Conservation (phyloP, 1,140 invertebrate genomes). For the Cherax quadricarinatus region DNA sequence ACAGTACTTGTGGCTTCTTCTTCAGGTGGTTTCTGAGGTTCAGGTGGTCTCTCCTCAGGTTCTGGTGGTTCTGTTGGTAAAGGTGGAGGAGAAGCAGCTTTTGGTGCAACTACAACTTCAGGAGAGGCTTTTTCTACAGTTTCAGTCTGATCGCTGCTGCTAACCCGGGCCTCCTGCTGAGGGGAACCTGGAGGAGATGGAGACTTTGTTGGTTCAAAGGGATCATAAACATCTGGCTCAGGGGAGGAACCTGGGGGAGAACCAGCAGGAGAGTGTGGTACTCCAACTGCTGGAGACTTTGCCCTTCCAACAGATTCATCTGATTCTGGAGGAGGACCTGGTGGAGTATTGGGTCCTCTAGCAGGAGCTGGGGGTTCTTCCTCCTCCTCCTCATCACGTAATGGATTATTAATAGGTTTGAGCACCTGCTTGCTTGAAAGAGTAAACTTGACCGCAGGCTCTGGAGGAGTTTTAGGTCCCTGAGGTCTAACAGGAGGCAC, state of each 20-base stretch:
- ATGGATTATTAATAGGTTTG: constrained; percentile 81
- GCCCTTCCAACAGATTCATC: constrained; percentile 65
- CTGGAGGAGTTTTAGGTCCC: constrained; percentile 86
- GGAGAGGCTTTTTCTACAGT: constrained; percentile 69
- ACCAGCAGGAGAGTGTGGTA: constrained; percentile 69
- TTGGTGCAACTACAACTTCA: constrained; percentile 54
- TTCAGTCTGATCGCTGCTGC: constrained; percentile 74
- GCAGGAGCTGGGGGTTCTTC: constrained; percentile 69
- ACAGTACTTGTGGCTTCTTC: constrained; percentile 68
- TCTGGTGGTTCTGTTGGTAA: constrained; percentile 58
- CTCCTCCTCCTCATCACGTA: constrained; percentile 79
- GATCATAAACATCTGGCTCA: constrained; percentile 86
- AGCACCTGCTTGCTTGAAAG: constrained; percentile 81
- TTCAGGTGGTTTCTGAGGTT: constrained; percentile 68
- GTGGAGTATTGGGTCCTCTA: constrained; percentile 72
- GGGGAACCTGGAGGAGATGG: constrained; percentile 80
- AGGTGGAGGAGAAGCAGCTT: constrained; percentile 51
- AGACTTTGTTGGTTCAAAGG: constrained; percentile 91
- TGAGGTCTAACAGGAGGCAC: constrained; percentile 69
- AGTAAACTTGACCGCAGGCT: constrained; percentile 84
- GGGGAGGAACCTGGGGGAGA: constrained; percentile 71
- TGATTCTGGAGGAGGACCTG: constrained; percentile 65
- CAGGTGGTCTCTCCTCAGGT: constrained; percentile 67
- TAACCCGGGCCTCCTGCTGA: constrained; percentile 68
- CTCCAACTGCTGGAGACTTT: constrained; percentile 65